Evolutionary conservation across 1,140 invertebrate genomes (phyloP).

Genomic region (Calycopis cecrops): DNA sequence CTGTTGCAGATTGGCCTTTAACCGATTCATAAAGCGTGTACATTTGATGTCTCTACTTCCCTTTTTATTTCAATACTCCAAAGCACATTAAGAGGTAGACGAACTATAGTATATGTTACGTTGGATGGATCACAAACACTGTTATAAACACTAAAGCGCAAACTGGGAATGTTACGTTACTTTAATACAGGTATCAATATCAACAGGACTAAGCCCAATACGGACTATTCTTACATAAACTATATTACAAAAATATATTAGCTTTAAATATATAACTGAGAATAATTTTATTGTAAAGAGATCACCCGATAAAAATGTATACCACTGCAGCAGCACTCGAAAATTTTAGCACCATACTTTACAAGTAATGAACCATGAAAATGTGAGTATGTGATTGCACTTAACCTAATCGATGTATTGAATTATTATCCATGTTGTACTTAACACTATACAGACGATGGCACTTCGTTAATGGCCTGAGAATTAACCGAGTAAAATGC

Average conservation of each 20-base stretch:
- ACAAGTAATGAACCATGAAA: slow-evolving; percentile 13
- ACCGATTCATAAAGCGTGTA: too few relatives aligned
- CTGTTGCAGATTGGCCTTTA: too few relatives aligned
- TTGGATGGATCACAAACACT: slow-evolving; percentile 72
- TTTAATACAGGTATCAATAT: slow-evolving; percentile 72
- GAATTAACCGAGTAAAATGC: slow-evolving; percentile 72
- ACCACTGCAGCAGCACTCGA: slow-evolving; percentile 45
- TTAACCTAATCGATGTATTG: slow-evolving; percentile 55
- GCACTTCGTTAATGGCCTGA: slow-evolving; percentile 73
- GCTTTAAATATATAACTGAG: slow-evolving; percentile 56
- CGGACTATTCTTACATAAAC: slow-evolving; percentile 42
- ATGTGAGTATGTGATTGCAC: slow-evolving; percentile 28
- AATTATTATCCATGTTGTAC: slow-evolving; percentile 57
- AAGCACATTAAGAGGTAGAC: not conserved
- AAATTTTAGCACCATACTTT: slow-evolving; percentile 9
- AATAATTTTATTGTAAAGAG: slow-evolving; percentile 63
- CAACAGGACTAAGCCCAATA: slow-evolving; percentile 42
- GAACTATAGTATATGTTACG: slow-evolving; percentile 35
- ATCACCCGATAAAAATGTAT: slow-evolving; percentile 54
- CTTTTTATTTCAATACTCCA: too few relatives aligned
- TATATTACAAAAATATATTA: slow-evolving; percentile 61
- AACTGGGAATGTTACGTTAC: slow-evolving; percentile 70
- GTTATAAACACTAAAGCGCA: slow-evolving; percentile 67
- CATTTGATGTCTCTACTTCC: too few relatives aligned
- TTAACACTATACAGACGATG: slow-evolving; percentile 70